Conservation (phyloP, 2,888 invertebrate genomes). For the Pristionchus arcanus region DNA sequence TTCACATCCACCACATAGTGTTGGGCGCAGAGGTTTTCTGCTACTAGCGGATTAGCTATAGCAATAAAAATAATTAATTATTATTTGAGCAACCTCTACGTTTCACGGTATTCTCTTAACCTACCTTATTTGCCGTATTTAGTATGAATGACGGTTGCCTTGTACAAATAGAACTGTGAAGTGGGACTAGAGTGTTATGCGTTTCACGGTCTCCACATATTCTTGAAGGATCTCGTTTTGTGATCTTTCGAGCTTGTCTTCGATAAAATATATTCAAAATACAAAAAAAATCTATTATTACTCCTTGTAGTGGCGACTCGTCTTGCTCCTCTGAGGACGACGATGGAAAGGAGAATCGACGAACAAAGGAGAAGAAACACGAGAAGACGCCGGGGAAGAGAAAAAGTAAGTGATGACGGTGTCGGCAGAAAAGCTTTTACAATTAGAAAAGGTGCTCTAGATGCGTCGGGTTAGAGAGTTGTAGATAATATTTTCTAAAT, state of each 20-base stretch:
- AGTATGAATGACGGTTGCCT: no score
- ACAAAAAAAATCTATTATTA: neutral
- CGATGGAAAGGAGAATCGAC: constrained; percentile 32
- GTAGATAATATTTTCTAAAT: no score
- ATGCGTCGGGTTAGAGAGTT: no score
- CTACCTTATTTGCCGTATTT: no score
- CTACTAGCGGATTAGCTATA: no score
- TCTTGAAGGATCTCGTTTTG: neutral
- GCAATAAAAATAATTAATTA: no score
- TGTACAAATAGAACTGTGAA: no score
- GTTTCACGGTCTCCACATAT: neutral
- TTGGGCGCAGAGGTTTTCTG: neutral
- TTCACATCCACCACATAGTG: neutral
- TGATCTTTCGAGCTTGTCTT: neutral
- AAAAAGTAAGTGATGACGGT: constrained; percentile 46
- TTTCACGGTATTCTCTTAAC: no score
- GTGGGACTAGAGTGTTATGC: no score
- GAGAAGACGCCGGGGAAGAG: constrained; percentile 23
- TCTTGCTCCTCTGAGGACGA: neutral
- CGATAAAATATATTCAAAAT: neutral
- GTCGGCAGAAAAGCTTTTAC: no score
- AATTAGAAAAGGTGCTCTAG: no score
- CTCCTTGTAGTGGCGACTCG: neutral
- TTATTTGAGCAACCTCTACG: no score
- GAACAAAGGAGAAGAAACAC: neutral